Evolutionary conservation across 2,888 invertebrate species (phyloP), one percentile per base, ranked within the genome.

Genomic region (Xylota sylvarum): DNA sequence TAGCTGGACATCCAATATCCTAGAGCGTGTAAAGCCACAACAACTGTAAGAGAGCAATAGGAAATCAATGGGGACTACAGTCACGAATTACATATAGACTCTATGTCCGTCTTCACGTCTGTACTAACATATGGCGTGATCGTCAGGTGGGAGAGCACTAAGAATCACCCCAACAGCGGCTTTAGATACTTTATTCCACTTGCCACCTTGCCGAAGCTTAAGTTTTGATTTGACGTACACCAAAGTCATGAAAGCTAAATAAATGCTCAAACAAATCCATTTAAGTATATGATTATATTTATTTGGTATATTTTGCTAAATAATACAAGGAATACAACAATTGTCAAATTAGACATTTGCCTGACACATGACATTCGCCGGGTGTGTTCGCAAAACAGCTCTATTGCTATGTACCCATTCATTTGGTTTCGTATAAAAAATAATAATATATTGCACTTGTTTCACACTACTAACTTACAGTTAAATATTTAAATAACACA

Each of bases 391-490:
- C 19, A 35, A 58, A 37, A 35, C 12, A 35, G 9, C 9, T 6
- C 12, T n/a, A 43, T 14, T 14, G 5, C n/a, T n/a, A n/a, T n/a
- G n/a, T n/a, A n/a, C 14, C 14, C 14, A 37, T 60, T 56, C 40
- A 69, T 69, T 69, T 69, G 69, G 69, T 43, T 69, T 40, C 27
- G 43, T 27, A 43, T 56, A 70, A n/a, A 62, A 7, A 32, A 17
- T 4, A 12, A 14, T 30, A 12, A 30, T 17, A 30, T 58, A 73
- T 73, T 73, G 60, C 62, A 62, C 73, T 52, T 19, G 40, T 46
- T 27, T 35, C n/a, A 48, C 48, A 37, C 37, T 46, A 37, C 30
- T 27, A 73, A 19, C 40, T 52, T 52, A 73, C 14, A 32, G 32
- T n/a, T 70, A 70, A 19, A 30, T 58, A 43, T 19, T 19, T 46